These are phyloP conservation scores for Lanistes nyassanus DNA, from an alignment of 1,140 invertebrate species.

Conservation along the genomic window DNA sequence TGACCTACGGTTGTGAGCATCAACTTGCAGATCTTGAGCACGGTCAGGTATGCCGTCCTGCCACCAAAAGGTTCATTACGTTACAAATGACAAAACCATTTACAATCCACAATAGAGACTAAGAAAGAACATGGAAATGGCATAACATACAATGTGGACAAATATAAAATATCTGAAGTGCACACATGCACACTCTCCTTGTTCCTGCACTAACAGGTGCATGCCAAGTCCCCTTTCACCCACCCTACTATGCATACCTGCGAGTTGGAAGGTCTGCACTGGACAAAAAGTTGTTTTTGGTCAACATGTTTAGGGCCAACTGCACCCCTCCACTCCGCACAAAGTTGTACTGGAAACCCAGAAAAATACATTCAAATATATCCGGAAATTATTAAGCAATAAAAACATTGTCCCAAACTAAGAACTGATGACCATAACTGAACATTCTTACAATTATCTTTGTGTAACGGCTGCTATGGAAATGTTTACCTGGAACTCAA, in stretches of 20 bases:
- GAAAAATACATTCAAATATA: no score
- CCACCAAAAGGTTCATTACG: conserved; percentile 23
- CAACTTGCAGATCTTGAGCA: conserved; percentile 89
- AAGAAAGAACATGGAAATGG: no score
- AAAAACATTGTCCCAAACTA: not conserved
- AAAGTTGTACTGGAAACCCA: conserved; percentile 76
- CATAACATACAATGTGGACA: no score
- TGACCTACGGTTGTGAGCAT: conserved; percentile 82
- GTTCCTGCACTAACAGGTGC: no score
- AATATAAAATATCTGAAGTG: no score
- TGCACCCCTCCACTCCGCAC: conserved; percentile 85
- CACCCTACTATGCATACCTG: conserved; percentile 66
- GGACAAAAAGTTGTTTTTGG: conserved; percentile 87
- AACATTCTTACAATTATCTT: no score
- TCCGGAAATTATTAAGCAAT: not conserved
- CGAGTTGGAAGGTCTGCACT: conserved; percentile 84
- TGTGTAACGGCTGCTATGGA: not conserved
- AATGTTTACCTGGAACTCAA: conserved; percentile 78
- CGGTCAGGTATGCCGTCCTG: conserved; percentile 85
- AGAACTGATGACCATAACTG: not conserved
- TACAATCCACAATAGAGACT: no score
- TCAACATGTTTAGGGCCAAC: conserved; percentile 84
- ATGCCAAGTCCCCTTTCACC: no score
- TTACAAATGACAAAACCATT: no score
- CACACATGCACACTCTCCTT: no score